These are phyloP conservation scores for Megaceryle alcyon DNA, from an alignment of 2,797 vertebrate species.

Conservation along the genomic window DNA sequence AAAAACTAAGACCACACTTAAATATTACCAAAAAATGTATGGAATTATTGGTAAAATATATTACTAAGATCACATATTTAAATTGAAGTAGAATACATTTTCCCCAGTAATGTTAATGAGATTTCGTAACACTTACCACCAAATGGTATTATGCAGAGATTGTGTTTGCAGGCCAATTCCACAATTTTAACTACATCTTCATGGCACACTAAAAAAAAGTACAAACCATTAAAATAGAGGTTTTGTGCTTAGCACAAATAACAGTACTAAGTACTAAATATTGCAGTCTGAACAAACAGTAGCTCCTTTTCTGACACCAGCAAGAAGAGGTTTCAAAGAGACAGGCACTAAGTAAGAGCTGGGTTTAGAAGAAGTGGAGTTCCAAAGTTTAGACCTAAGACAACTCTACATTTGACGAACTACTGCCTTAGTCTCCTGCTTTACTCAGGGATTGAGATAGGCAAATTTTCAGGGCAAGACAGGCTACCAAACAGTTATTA, in stretches of 20 bases:
- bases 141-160: constrained; percentile 96
- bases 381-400: neutral
- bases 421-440: neutral
- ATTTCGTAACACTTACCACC: constrained; percentile 86
- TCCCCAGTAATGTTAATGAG: neutral
- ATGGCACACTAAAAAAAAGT: constrained; percentile 86
- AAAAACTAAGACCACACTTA: neutral
- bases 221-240: neutral
- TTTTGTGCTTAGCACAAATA: neutral
- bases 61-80: neutral
- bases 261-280: neutral
- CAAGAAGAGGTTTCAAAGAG: neutral
- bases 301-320: neutral
- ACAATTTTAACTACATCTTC: constrained; percentile 95
- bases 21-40: neutral
- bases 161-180: constrained; percentile 93
- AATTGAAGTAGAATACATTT: neutral
- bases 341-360: neutral
- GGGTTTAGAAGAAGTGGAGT: neutral
- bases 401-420: neutral
- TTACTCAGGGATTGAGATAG: neutral
- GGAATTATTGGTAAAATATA: neutral
- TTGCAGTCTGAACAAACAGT: neutral
- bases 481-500: neutral
- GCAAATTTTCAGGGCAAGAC: neutral